Conservation (phyloP, 2,797 vertebrate species). For the Aplochiton taeniatus region DNA sequence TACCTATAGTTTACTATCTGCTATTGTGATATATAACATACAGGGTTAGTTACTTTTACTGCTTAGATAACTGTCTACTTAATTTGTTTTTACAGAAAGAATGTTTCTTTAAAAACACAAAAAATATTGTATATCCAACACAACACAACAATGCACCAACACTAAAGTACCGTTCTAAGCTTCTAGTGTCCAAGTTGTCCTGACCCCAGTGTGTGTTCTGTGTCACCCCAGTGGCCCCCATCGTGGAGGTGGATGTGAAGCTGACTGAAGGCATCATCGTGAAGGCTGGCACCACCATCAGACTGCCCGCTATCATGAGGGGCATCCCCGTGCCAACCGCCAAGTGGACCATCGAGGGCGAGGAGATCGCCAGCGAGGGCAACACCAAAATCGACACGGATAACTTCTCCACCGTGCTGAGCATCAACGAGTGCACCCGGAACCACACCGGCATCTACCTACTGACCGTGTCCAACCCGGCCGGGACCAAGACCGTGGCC, state of each 20-base stretch:
- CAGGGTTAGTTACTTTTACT: too few species aligned
- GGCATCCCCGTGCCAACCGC: slow-evolving; percentile 91
- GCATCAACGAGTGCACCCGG: slow-evolving; percentile 90
- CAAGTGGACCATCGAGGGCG: slow-evolving; percentile 90
- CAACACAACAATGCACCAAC: too few species aligned
- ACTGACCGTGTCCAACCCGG: slow-evolving; percentile 92
- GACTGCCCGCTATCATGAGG: slow-evolving; percentile 95
- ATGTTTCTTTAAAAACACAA: too few species aligned
- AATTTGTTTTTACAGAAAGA: too few species aligned
- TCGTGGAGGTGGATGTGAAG: slow-evolving; percentile 92
- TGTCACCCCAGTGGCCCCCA: slow-evolving; percentile 84
- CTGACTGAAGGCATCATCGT: slow-evolving; percentile 95
- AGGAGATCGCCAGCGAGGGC: slow-evolving; percentile 86
- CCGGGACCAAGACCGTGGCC: slow-evolving; percentile 90
- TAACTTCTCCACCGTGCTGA: slow-evolving; percentile 90
- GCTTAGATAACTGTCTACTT: too few species aligned
- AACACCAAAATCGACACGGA: slow-evolving; percentile 93
- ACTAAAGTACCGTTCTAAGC: too few species aligned
- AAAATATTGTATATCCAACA: too few species aligned
- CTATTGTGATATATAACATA: too few species aligned
- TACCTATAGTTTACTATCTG: slow-evolving; percentile 6
- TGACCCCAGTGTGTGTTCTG: neutral
- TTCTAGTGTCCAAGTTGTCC: too few species aligned
- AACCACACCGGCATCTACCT: slow-evolving; percentile 93
- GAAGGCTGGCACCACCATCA: slow-evolving; percentile 94